Percentiles rank a stretch among this genome's conserved stretches.
phyloP scores from a whole-genome alignment of 2,113 vertebrate genomes.

The Corydoras maculifer region DNA sequence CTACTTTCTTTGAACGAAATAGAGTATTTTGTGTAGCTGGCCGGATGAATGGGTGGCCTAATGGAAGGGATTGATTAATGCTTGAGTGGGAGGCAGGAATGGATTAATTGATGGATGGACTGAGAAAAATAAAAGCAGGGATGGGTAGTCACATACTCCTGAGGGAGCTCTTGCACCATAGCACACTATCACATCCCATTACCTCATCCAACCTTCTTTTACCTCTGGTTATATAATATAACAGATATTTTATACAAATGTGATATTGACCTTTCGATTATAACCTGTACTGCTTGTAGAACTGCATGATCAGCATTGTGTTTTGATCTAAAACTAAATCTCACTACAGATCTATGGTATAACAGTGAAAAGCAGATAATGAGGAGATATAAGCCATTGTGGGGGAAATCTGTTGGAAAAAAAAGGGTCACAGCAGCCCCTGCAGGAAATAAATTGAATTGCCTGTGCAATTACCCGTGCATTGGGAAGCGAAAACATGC shows the following conservation, averaged over 20 bases:
- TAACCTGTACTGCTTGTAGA: neutral
- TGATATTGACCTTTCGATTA: neutral
- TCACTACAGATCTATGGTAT: neutral
- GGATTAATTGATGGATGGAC: constrained; percentile 13
- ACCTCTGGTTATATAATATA: neutral
- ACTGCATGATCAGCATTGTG: neutral
- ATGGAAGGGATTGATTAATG: constrained; percentile 38
- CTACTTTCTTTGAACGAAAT: constrained; percentile 34
- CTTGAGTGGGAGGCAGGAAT: constrained; percentile 11
- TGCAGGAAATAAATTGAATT: constrained; percentile 57
- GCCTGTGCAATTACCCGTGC: neutral
- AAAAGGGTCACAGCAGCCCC: constrained; percentile 68
- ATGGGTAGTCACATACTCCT: constrained; percentile 18
- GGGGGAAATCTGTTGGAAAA: constrained; percentile 2
- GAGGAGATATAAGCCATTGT: neutral
- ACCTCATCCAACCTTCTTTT: neutral
- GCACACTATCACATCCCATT: neutral
- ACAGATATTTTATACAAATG: too few species aligned
- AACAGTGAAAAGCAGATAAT: neutral
- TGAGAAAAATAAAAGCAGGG: constrained; percentile 14
- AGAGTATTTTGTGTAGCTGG: constrained; percentile 29
- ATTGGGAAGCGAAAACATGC: too few species aligned
- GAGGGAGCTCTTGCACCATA: constrained; percentile 7
- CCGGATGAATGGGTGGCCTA: constrained; percentile 27
- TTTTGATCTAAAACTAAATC: neutral